Conservation (phyloP, 2,888 invertebrate species). For the Yponomeuta sedellus region DNA sequence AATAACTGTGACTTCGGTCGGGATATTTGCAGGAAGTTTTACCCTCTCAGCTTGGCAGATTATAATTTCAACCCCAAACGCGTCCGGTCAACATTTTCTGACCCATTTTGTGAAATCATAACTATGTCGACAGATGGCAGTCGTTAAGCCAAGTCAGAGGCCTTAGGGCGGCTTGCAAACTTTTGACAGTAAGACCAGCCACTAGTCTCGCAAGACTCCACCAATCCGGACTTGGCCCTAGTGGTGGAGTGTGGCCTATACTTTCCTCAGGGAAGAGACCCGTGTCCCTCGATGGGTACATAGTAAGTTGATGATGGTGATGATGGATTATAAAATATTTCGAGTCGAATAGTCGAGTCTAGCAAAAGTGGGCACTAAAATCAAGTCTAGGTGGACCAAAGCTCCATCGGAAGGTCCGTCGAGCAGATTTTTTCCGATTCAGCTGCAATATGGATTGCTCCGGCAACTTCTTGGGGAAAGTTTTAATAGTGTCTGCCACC, state of each 20-base stretch:
- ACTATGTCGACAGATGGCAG: too few relatives aligned
- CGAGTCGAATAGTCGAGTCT: neutral
- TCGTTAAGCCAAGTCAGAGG: too few relatives aligned
- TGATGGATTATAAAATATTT: too few relatives aligned
- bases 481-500: constrained; percentile 6
- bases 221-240: too few relatives aligned
- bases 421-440: constrained; percentile 10
- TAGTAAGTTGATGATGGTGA: too few relatives aligned
- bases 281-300: too few relatives aligned
- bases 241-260: too few relatives aligned
- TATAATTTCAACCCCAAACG: neutral
- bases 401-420: neutral
- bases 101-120: neutral
- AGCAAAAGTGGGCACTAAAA: neutral
- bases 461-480: constrained; percentile 6
- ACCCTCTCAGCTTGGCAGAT: neutral
- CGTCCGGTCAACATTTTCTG: neutral
- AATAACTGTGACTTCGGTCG: neutral
- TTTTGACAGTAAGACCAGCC: too few relatives aligned
- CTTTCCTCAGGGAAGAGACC: too few relatives aligned
- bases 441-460: constrained; percentile 5
- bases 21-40: neutral
- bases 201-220: too few relatives aligned
- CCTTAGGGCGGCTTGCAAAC: too few relatives aligned
- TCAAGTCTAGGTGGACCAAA: neutral